These are phyloP conservation scores for Lepidocyrtinus sp. DNA, from an alignment of 2,888 invertebrate genomes.

Conservation along the genomic window DNA sequence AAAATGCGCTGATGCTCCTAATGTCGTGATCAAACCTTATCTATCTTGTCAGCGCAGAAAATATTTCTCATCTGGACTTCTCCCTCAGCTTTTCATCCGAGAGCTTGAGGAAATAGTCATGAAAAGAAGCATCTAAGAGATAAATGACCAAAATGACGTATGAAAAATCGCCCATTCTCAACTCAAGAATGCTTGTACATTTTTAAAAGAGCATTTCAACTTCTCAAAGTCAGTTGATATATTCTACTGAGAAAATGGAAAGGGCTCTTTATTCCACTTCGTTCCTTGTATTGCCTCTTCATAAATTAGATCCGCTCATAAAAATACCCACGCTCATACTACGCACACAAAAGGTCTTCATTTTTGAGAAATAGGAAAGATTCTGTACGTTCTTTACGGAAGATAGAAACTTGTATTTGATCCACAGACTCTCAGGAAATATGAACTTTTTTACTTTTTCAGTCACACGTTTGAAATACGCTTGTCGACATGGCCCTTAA, in stretches of 20 bases:
- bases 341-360: not conserved
- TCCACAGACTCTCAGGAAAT: not conserved
- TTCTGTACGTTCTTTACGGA: not conserved
- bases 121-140: conserved; percentile 41
- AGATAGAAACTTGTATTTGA: not conserved
- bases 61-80: conserved; percentile 41
- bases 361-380: not conserved
- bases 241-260: not conserved
- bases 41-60: conserved; percentile 6
- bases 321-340: not conserved
- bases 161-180: conserved; percentile 56
- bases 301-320: conserved; percentile 36
- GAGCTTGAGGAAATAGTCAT: conserved; percentile 28
- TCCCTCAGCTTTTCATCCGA: conserved; percentile 25
- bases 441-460: conserved; percentile 46
- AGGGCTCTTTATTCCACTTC: too few relatives aligned
- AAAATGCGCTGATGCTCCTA: too few relatives aligned
- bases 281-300: conserved; percentile 28
- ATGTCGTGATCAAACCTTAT: not conserved
- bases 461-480: conserved; percentile 47
- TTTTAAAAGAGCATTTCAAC: conserved; percentile 34
- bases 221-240: conserved; percentile 2
- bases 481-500: conserved; percentile 46
- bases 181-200: conserved; percentile 47
- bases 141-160: conserved; percentile 58